These are phyloP conservation scores for Ryuthela nishihirai DNA, from an alignment of 2,888 invertebrate genomes.

Conservation along the genomic window DNA sequence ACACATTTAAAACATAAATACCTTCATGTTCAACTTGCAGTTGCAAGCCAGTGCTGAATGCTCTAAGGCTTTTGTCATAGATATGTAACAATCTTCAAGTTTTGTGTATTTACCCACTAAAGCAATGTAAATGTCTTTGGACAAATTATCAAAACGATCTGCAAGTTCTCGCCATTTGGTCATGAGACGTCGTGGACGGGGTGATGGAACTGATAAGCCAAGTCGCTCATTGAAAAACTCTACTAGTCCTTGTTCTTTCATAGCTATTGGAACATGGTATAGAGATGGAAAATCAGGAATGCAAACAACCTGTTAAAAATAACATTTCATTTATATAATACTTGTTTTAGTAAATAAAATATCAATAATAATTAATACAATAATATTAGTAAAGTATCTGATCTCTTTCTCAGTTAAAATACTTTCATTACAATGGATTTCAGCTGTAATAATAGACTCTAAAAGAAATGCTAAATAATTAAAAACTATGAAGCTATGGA, in stretches of 20 bases:
- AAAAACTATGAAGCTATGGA: too few relatives aligned
- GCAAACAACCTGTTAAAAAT: constrained; percentile 71
- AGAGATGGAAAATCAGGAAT: constrained; percentile 92
- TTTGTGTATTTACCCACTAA: constrained; percentile 96
- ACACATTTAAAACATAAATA: constrained; percentile 46
- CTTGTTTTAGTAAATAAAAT: too few relatives aligned
- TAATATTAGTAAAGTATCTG: too few relatives aligned
- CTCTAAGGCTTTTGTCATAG: constrained; percentile 88
- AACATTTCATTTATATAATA: too few relatives aligned
- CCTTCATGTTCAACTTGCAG: constrained; percentile 73
- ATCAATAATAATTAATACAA: too few relatives aligned
- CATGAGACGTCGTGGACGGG: constrained; percentile 67
- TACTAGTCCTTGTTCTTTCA: constrained; percentile 86
- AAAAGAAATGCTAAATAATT: too few relatives aligned
- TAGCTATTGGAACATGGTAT: constrained; percentile 89
- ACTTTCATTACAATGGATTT: too few relatives aligned
- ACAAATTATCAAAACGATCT: constrained; percentile 71
- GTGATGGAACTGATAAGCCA: constrained; percentile 57
- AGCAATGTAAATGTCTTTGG: constrained; percentile 79
- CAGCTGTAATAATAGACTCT: too few relatives aligned
- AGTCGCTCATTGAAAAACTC: constrained; percentile 78
- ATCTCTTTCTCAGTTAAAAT: too few relatives aligned
- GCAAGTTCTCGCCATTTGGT: constrained; percentile 86
- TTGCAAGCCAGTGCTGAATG: constrained; percentile 86
- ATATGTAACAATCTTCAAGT: constrained; percentile 93